Base-by-base conservation (phyloP, 1,140 invertebrate species). In the Leptoteleia sp. region DNA sequence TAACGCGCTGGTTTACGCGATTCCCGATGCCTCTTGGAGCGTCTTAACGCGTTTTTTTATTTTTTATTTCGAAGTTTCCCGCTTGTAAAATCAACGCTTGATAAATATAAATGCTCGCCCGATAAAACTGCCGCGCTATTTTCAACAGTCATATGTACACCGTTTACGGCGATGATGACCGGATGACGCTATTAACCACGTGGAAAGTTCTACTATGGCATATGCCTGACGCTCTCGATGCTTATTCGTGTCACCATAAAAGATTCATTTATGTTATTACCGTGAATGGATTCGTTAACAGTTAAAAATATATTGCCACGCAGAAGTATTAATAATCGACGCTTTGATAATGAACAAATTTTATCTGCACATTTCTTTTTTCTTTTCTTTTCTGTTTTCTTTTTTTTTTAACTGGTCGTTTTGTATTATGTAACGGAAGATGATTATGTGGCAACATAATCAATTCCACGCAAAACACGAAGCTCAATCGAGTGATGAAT, bases 191-290 rank as follows among this genome's bases (percentile, higher is more conserved):
- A 76, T 76, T 68, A 76, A 76, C 25, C 62, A 62, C 55, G 47
- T 76, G 72, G 72, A 76, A 76, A 68, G 55, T 76, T 62, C 25
- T 76, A 62, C 72, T 48, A 61, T 54, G 48, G 55, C 72, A 68
- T 67, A 68, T 76, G 72, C 35, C 19, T 76, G 72, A 76, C 37
- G 55, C 25, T 62, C 12, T 62, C 12, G 19, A 19, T 47, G 33
- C 47, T 76, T 76, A 76, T 76, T 76, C 72, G 62, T 68, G 62
- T 76, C 62, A 67, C 64, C 40, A 76, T 76, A 76, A 76, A 76
- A 62, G 47, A 68, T 68, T 68, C 54, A 68, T 76, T 76, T 76
- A 48, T 68, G 62, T 64, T 64, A 48, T 64, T 33, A 40, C 57
- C 16, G 57, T 62, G 27, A 68, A 76, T 76, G 72, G 68, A 62